These are phyloP conservation scores for Drosophila ambigua DNA, from an alignment of 1,140 invertebrate genomes.

Conservation along the genomic window DNA sequence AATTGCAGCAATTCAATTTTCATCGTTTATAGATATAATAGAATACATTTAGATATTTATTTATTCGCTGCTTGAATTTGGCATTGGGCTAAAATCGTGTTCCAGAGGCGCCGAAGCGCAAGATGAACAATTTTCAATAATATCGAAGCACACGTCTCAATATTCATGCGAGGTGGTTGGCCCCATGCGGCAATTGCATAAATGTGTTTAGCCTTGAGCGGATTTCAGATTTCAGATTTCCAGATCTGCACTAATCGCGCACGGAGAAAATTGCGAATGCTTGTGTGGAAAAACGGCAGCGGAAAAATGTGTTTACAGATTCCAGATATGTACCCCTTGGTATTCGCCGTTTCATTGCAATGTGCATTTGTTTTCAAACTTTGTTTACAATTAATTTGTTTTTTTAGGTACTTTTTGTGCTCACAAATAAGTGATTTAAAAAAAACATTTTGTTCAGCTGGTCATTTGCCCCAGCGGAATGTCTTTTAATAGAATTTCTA, in stretches of 20 bases:
- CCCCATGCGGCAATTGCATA: conserved; percentile 59
- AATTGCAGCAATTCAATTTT: no score
- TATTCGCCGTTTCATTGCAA: conserved; percentile 5
- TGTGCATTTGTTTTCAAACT: conserved; percentile 20
- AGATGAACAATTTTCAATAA: conserved; percentile 39
- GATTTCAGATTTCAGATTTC: conserved; percentile 10
- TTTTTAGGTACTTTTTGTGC: conserved; percentile 5
- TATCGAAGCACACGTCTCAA: conserved; percentile 16
- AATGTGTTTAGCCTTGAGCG: conserved; percentile 63
- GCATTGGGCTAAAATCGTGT: conserved; percentile 31
- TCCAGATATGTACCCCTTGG: background rate
- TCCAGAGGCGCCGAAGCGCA: conserved; percentile 46
- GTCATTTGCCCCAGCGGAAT: background rate
- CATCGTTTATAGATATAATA: no score
- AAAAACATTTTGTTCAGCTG: background rate
- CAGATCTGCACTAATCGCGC: conserved; percentile 42
- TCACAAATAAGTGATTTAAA: no score
- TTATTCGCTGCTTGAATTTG: no score
- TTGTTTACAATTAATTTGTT: conserved; percentile 30
- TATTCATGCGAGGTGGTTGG: conserved; percentile 50
- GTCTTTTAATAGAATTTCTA: conserved; percentile 35
- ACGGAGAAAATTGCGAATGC: conserved; percentile 19
- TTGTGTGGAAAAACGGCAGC: conserved; percentile 11
- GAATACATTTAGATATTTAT: no score
- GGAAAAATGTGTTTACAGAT: conserved; percentile 31